These are phyloP conservation scores for Ianthella basta DNA, from an alignment of 37 sponge, comb jelly and placozoan genomes.

Conservation along the genomic window DNA sequence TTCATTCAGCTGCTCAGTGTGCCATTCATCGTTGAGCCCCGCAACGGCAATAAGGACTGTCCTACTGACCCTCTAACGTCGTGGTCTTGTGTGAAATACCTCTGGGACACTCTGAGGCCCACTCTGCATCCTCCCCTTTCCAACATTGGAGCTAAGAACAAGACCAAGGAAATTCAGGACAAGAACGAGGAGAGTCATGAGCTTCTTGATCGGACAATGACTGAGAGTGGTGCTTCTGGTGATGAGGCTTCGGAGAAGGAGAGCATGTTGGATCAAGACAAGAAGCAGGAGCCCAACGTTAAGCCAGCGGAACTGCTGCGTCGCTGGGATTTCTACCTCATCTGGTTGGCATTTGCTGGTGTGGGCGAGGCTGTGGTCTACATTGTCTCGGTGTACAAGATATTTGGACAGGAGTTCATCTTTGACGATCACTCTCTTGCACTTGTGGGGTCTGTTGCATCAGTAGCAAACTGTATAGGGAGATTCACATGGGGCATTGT, in stretches of 20 bases:
- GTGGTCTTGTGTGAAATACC: no score
- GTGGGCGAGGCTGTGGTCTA: constrained; percentile 57
- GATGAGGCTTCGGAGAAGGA: no score
- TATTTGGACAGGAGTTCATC: constrained; percentile 52
- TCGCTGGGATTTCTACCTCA: constrained; percentile 70
- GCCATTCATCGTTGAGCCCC: not conserved
- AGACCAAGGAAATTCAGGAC: no score
- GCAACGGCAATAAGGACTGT: no score
- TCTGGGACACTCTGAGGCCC: no score
- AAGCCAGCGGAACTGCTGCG: constrained; percentile 65
- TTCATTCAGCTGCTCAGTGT: not conserved
- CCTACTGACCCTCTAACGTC: no score
- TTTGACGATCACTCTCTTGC: constrained; percentile 74
- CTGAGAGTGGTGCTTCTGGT: no score
- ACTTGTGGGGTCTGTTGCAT: constrained; percentile 57
- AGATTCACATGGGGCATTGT: constrained; percentile 85
- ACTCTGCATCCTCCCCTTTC: no score
- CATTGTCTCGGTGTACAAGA: constrained; percentile 68
- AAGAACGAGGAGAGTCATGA: no score
- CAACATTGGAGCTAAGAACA: no score
- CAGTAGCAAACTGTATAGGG: constrained; percentile 68
- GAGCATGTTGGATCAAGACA: not conserved
- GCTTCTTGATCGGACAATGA: no score
- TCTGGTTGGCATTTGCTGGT: constrained; percentile 75
- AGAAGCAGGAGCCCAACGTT: constrained; percentile 40